A percentile compares a stretch with the other conserved stretches of the same genome.
These are phyloP conservation scores for Microchirus variegatus DNA, from an alignment of 2,797 vertebrate genomes.

Conservation along the genomic window DNA sequence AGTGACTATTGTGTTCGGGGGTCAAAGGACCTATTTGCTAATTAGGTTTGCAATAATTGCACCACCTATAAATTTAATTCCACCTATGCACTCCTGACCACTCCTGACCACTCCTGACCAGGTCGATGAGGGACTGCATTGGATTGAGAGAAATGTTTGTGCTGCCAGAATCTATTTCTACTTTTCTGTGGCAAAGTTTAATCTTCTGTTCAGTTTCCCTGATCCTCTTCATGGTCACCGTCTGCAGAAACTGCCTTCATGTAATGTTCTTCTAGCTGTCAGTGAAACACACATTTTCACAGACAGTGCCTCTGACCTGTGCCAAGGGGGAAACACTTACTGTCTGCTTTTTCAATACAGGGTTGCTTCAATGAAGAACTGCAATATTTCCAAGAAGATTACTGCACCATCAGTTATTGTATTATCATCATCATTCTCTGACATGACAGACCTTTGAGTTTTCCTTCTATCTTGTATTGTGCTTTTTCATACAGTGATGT, in stretches of 20 bases:
- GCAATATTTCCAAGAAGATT: no score
- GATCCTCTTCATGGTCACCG: background rate
- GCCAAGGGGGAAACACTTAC: background rate
- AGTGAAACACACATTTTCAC: background rate
- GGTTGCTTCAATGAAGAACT: background rate
- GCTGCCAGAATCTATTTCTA: no score
- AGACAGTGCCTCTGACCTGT: background rate
- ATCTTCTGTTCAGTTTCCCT: background rate
- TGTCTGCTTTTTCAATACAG: background rate
- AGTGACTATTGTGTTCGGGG: no score
- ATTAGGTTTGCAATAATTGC: no score
- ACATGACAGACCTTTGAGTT: background rate
- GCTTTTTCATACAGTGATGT: background rate
- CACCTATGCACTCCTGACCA: no score
- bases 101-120: no score
- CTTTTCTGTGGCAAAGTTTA: no score
- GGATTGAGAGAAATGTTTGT: no score
- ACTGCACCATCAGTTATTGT: background rate
- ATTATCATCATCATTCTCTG: background rate
- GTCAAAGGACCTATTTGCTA: no score
- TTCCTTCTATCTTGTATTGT: background rate
- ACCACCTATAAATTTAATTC: no score
- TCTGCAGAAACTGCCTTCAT: background rate
- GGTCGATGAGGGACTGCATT: no score
- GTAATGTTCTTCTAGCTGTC: background rate